phyloP scores from a whole-genome alignment of 1,140 invertebrate genomes.

The Cotesia glomerata region DNA sequence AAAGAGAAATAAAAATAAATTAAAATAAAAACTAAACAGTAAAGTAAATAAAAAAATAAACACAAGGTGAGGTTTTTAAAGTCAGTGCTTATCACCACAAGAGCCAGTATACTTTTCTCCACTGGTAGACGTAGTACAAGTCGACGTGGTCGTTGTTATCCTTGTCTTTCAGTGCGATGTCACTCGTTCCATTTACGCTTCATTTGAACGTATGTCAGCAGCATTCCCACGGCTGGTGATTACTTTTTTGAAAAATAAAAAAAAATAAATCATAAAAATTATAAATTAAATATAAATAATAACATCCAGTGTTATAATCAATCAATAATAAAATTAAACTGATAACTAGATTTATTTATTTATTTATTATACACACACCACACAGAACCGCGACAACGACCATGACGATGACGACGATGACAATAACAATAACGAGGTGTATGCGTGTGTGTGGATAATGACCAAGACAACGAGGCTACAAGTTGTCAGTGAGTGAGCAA shows the following conservation, averaged over 20 bases:
- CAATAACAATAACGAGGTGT: neutral
- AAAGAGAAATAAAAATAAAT: no score
- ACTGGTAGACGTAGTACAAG: neutral
- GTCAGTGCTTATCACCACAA: neutral
- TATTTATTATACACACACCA: neutral
- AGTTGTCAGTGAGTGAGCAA: neutral
- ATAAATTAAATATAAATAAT: neutral
- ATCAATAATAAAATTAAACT: no score
- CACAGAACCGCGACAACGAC: neutral
- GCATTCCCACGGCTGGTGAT: neutral
- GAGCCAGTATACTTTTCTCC: neutral
- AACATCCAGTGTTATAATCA: neutral
- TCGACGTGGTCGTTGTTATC: neutral
- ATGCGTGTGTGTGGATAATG: constrained; percentile 12
- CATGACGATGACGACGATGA: neutral
- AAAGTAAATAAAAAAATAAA: neutral
- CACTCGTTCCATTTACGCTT: constrained; percentile 17
- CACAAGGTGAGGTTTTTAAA: neutral
- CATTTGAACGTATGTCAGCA: neutral
- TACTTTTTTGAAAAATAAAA: neutral
- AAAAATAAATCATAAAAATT: neutral
- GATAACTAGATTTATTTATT: no score
- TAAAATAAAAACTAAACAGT: neutral
- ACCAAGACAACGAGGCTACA: neutral
- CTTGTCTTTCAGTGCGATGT: constrained; percentile 14